Evolutionary conservation across 2,113 vertebrate species (phyloP), one percentile per base, ranked within the genome.

Genomic region (Pterocles gutturalis): DNA sequence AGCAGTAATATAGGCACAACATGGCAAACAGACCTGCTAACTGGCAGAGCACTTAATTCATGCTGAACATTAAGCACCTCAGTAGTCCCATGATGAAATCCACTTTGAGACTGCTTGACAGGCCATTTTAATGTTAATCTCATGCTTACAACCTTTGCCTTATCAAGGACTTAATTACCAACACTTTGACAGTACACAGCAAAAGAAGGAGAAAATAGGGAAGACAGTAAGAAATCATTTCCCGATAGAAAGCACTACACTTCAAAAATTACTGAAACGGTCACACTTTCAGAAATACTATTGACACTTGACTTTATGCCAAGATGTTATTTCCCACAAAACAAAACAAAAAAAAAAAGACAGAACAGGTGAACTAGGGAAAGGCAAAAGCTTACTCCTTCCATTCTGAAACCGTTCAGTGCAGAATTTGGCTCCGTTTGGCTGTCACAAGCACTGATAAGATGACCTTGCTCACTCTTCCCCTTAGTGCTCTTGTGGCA

Each of bases 41-140:
- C 58, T 89, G 94, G 91, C 77, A 91, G 89, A 95, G 70, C 83
- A 85, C 94, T 93, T 96, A 96, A 92, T 96, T 91, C 54, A 54
- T 58, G 29, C 83, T 87, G 93, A 96, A 92, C 91, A 85, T 93
- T 91, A 94, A 96, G 91, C 73, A 92, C 45, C 89, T 93, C 69
- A 54, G 89, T 77, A 91, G 83, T 83, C 89, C 95, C 81, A 91
- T 38, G 83, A 87, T 85, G 83, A 91, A 97, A 94, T 91, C 87
- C 49, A 55, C 81, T 77, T 34, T 2, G 66, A 93, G 89, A 33
- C 46, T 93, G 77, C 83, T 95, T 95, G 95, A 80, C 87, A 83
- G 81, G 70, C 70, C 57, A 36, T 85, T 96, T 94, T 73, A 66
- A 72, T 77, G 91, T 85, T 89, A 93, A 91, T 84, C 83, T 77